Percentiles rank a stretch among this genome's conserved stretches.
Conservation (phyloP, 2,113 vertebrate genomes). For the Scortum barcoo region DNA sequence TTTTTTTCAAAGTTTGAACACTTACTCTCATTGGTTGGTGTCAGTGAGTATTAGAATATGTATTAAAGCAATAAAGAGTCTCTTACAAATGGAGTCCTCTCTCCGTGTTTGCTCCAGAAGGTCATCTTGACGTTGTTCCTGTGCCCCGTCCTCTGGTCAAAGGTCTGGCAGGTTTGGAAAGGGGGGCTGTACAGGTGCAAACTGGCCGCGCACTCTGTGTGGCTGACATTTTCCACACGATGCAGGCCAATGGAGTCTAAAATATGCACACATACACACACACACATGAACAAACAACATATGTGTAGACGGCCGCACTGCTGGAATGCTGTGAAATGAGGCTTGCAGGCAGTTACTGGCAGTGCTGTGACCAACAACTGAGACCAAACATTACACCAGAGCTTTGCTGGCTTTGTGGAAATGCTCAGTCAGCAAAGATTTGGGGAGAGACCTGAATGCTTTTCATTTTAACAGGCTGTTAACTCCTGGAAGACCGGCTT, state of each 20-base stretch:
- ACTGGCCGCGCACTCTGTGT: slow-evolving; percentile 92
- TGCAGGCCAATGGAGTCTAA: slow-evolving; percentile 95
- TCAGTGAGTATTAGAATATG: neutral
- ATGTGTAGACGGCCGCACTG: neutral
- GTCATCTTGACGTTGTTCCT: slow-evolving; percentile 94
- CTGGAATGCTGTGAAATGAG: slow-evolving; percentile 47
- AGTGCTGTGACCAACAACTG: neutral
- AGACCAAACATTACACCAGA: slow-evolving; percentile 52
- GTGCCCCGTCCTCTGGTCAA: slow-evolving; percentile 97
- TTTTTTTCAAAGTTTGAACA: neutral
- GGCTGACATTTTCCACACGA: slow-evolving; percentile 96
- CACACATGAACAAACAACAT: slow-evolving; percentile 9
- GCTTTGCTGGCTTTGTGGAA: slow-evolving; percentile 28
- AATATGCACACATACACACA: slow-evolving; percentile 30
- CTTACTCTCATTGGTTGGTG: too few relatives aligned
- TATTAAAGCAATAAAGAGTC: neutral
- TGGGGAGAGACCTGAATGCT: neutral
- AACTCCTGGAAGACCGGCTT: neutral
- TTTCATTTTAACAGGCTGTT: slow-evolving; percentile 19
- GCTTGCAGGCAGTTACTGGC: neutral
- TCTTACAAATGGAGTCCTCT: slow-evolving; percentile 91
- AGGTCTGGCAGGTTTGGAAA: slow-evolving; percentile 91
- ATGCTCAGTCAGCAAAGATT: slow-evolving; percentile 21
- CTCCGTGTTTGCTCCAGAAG: slow-evolving; percentile 94
- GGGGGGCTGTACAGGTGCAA: slow-evolving; percentile 97